Percentiles rank a stretch among this genome's conserved stretches.
Conservation (phyloP, 2,113 vertebrate species). For the Clarias magur region DNA sequence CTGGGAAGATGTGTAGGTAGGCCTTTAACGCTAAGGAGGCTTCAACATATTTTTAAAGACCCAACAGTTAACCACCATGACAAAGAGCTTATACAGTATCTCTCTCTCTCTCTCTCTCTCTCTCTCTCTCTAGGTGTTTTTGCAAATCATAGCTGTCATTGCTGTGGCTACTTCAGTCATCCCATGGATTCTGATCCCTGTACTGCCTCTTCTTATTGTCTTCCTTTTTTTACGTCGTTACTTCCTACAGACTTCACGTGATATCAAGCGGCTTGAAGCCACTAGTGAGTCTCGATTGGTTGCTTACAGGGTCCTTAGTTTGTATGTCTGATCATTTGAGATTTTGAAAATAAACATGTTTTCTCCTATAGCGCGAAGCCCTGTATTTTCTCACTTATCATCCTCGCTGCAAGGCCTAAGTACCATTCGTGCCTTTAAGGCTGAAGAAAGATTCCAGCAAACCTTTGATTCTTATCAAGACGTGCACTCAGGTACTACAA, state of each 20-base stretch:
- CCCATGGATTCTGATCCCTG: conserved; percentile 82
- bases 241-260: conserved; percentile 83
- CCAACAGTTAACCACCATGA: conserved; percentile 37
- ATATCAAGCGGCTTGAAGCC: conserved; percentile 86
- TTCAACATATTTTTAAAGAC: conserved; percentile 40
- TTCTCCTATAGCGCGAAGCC: conserved; percentile 82
- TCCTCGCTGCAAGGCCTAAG: conserved; percentile 92
- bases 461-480: conserved; percentile 91
- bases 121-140: conserved; percentile 68
- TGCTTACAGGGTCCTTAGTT: background rate
- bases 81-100: conserved; percentile 21
- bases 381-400: conserved; percentile 92
- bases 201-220: conserved; percentile 77
- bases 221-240: conserved; percentile 82
- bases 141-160: conserved; percentile 79
- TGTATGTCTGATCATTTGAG: background rate
- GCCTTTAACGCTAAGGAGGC: conserved; percentile 25
- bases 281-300: conserved; percentile 75
- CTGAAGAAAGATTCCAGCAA: conserved; percentile 85
- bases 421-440: conserved; percentile 88
- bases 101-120: conserved; percentile 10
- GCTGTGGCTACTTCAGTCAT: conserved; percentile 81
- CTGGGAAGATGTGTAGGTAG: conserved; percentile 13
- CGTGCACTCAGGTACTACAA: conserved; percentile 83
- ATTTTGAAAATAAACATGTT: background rate